phyloP scores from a whole-genome alignment of 2,797 vertebrate species.

The Chrosomus eos region DNA sequence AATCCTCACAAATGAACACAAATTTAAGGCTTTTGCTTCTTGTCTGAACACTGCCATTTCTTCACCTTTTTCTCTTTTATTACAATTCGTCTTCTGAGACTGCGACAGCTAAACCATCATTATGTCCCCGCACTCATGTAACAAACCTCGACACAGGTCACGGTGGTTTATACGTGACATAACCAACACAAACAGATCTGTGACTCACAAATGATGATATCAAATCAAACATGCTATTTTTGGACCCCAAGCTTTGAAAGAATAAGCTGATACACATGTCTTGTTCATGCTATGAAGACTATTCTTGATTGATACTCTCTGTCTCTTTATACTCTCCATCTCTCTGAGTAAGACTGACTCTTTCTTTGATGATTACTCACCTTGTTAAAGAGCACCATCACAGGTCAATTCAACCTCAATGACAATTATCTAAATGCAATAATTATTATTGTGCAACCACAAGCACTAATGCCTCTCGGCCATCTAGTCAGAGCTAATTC shows the following conservation, averaged over 20 bases:
- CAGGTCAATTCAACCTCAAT: constrained; percentile 10
- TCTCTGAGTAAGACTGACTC: too few species aligned
- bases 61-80: constrained; percentile 5
- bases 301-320: constrained; percentile 2
- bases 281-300: constrained; percentile 8
- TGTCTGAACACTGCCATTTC: not conserved
- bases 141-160: not conserved
- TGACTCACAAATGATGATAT: constrained; percentile 7
- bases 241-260: not conserved
- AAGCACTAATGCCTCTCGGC: not conserved
- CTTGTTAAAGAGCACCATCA: not conserved
- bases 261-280: constrained; percentile 1
- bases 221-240: constrained; percentile 5
- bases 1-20: not conserved
- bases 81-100: not conserved
- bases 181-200: constrained; percentile 4
- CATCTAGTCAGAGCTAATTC: constrained; percentile 13
- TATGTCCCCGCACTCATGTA: not conserved
- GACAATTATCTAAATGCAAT: constrained; percentile 33
- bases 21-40: not conserved
- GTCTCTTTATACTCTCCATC: too few species aligned
- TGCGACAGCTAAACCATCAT: constrained; percentile 13
- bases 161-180: not conserved
- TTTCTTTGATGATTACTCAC: constrained; percentile 3
- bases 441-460: constrained; percentile 36